Evolutionary conservation across 2,888 invertebrate species (phyloP), one percentile per base, ranked within the genome.

Genomic region (Acrobasis repandana): DNA sequence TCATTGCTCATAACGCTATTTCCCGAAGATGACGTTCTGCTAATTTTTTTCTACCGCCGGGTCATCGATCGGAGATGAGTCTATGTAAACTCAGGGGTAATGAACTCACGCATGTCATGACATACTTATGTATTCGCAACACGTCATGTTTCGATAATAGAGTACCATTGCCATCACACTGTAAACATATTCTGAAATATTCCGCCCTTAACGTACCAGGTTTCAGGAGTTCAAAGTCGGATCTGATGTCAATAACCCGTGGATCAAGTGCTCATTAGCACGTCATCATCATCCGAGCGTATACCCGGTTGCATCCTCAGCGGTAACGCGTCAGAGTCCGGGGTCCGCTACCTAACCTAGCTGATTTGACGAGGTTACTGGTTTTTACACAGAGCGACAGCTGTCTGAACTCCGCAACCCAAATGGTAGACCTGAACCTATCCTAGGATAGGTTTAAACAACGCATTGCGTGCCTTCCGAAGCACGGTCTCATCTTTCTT

Each of bases 61-160:
- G 54, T 54, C 54, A 43, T 43, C 52, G 60, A 14, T 73, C 67
- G 72, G 71, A 63, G 73, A 72, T 68, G 75, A 63, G 52, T 59
- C 61, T 51, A 60, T 60, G 60, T 60, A 60, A 60, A 60, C 60
- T 33, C 47, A 5, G 52, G 60, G 52, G 15, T 16, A 46, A 46
- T 43, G 43, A 60, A 52, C 60, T n/a, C n/a, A 18, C 50, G 20
- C 50, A 38, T 28, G 10, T 9, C 9, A 33, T 56, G 51, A 52
- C 52, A 60, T 60, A 58, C 58, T 49, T 58, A 49, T 60, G 34
- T 52, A 52, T 52, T 52, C 46, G 43, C 52, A 60, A 54, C 43
- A 54, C 54, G 54, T 54, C 54, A 38, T 54, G 14, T 54, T n/a
- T 54, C 54, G 54, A 54, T 54, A 54, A 54, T 54, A 54, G 54